Evolutionary conservation across 2,113 vertebrate species (phyloP), one percentile per base, ranked within the genome.

Genomic region (Microtus ochrogaster): DNA sequence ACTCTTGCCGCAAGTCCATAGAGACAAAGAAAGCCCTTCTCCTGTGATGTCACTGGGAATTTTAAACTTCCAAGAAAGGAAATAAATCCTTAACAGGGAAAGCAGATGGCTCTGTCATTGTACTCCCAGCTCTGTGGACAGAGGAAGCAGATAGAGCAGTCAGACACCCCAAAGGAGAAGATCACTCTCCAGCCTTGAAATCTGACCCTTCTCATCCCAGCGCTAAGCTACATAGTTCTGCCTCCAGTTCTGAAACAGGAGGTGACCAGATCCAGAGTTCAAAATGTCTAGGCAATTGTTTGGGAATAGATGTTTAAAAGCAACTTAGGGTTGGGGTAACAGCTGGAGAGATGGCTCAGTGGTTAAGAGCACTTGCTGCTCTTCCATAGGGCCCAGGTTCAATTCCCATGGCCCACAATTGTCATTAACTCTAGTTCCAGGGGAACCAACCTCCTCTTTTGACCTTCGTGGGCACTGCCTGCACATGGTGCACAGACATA

Each of bases 61-160:
- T 96, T 81, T 82, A 92, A 90, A 90, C 41, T 79, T 96, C 74
- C 70, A 82, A 58, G 78, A 77, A 94, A 63, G 49, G 58, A 96
- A 44, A 90, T 36, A 96, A 44, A 90, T 36, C n/a, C 65, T 2
- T 77, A 79, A 58, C 36, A 17, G 65, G 41, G 70, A 79, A 41
- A 68, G 85, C 11, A 44, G 79, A 76, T 17, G 44, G 79, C n/a
- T 13, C 17, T 28, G 6, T 55, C 68, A 5, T n/a, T 36, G 79
- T n/a, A 65, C 8, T 78, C 8, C 73, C n/a, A 74, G 70, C 78
- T 55, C 55, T 93, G 36, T 70, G 44, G 65, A n/a, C 19, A 82
- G 65, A 82, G 41, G 81, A 85, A 79, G 55, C 79, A 55, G 68
- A 1, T 44, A 73, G 61, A 49, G 13, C 11, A 24, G 10, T 33